phyloP scores from a whole-genome alignment of 2,888 invertebrate species.

The Drosophila monieri region DNA sequence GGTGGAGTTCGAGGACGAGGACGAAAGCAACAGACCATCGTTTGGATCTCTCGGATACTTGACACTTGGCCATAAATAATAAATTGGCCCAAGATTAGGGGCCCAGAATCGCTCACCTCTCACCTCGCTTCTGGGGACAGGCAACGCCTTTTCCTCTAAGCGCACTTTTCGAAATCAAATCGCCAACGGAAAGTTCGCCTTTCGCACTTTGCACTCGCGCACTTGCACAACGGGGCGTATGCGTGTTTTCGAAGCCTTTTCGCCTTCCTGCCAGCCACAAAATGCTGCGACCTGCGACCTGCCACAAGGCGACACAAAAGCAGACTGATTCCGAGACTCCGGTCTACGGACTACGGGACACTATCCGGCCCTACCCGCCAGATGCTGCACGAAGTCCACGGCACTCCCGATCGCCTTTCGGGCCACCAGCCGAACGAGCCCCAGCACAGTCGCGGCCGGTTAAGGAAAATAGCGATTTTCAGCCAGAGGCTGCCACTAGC shows the following conservation, averaged over 20 bases:
- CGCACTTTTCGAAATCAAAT: conserved; percentile 51
- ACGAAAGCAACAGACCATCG: background rate
- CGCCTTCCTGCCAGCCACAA: conserved; percentile 1
- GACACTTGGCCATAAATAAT: conserved; percentile 33
- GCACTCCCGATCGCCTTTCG: background rate
- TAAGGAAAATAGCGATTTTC: background rate
- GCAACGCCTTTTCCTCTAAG: conserved; percentile 25
- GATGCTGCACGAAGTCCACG: conserved; percentile 40
- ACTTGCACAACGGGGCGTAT: conserved; percentile 17
- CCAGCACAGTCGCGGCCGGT: background rate
- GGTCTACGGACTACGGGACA: background rate
- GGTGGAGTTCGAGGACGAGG: background rate
- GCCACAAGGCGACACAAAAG: conserved; percentile 66
- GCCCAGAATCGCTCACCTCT: conserved; percentile 19
- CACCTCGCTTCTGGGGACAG: background rate
- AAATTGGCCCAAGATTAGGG: conserved; percentile 14
- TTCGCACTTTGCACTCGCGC: conserved; percentile 8
- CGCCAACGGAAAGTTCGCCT: conserved; percentile 41
- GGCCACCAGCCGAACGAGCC: background rate
- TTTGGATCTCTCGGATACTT: conserved; percentile 4
- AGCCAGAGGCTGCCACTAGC: background rate
- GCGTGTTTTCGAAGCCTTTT: background rate
- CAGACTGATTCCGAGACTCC: conserved; percentile 53
- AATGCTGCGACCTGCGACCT: conserved; percentile 63
- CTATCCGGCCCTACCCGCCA: conserved; percentile 14